phyloP scores from a whole-genome alignment of 2,113 vertebrate genomes.

The Taxidea taxus region DNA sequence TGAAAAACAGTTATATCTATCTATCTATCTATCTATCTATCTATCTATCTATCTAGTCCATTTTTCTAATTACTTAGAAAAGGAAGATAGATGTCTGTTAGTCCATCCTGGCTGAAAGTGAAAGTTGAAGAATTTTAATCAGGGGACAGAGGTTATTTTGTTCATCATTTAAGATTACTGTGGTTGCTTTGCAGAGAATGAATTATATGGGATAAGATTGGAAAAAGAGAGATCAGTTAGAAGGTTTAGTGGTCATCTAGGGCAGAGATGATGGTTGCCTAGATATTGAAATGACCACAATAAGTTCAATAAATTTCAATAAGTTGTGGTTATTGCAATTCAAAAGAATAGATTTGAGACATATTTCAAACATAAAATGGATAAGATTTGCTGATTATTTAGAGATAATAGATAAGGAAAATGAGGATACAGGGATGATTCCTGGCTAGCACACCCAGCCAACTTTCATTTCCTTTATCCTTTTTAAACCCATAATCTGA shows the following conservation, averaged over 20 bases:
- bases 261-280: not conserved
- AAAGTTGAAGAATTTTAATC: conserved; percentile 44
- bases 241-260: not conserved
- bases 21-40: not conserved
- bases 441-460: not conserved
- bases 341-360: not conserved
- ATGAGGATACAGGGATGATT: not conserved
- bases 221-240: not conserved
- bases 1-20: conserved; percentile 27
- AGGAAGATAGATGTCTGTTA: not conserved
- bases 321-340: not conserved
- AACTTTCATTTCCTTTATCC: conserved; percentile 8
- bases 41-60: not conserved
- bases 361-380: not conserved
- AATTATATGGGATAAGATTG: not conserved
- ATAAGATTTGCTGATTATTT: not conserved
- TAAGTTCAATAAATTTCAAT: not conserved
- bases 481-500: not conserved
- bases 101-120: conserved; percentile 9
- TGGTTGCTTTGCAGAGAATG: conserved; percentile 7
- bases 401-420: not conserved
- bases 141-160: conserved; percentile 16
- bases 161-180: conserved; percentile 13
- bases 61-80: conserved; percentile 7
- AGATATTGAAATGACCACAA: not conserved